Base-by-base conservation (phyloP, 2,797 vertebrate species). In the Heteromormyrus szaboi region DNA sequence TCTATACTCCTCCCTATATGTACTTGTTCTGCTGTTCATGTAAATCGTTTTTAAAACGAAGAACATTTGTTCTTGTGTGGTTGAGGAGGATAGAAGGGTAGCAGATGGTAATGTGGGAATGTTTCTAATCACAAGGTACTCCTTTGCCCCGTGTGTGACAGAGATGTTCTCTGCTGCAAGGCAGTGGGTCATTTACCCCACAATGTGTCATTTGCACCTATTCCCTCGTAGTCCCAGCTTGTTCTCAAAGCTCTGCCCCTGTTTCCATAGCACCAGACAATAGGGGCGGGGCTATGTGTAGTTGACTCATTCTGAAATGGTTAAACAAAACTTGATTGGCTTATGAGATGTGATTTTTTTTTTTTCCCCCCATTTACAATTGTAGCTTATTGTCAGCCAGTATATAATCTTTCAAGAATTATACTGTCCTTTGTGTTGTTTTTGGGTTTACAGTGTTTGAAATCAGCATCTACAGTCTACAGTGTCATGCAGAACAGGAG, bases 1-100 rank as follows among this genome's bases (percentile, higher is more conserved):
- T 33, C 25, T 51, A 33, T 53, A 41, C 51, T 33, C 12, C 1
- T 41, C 41, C 4, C 22, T 86, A 0, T 54, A 25, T 86, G 19
- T 86, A 44, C 44, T 51, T 85, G 81, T 84, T 84, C 29, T 25
- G 29, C 85, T 86, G 85, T 17, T 41, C n/a, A 9, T 86, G 22
- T 37, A 86, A 37, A 22, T 29, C 85, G 33, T 86, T 3, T 33
- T 22, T n/a, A 44, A 44, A 41, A 22, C 0, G 6, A 48, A 41
- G 48, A 83, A 22, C 22, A 12, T 84, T 25, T 46, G n/a, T 53
- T 33, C n/a, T 85, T 99, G 88, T 99, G 98, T 99, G 98, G 98
- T 99, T 79, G 98, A 99, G 99, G 94, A 99, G 99, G 93, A 99
- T 99, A 90, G 98, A 99, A 93, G 98, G 98, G 98, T 99, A 97